These are phyloP conservation scores for Antheraea mylitta DNA, from an alignment of 1,140 invertebrate genomes.

Conservation along the genomic window DNA sequence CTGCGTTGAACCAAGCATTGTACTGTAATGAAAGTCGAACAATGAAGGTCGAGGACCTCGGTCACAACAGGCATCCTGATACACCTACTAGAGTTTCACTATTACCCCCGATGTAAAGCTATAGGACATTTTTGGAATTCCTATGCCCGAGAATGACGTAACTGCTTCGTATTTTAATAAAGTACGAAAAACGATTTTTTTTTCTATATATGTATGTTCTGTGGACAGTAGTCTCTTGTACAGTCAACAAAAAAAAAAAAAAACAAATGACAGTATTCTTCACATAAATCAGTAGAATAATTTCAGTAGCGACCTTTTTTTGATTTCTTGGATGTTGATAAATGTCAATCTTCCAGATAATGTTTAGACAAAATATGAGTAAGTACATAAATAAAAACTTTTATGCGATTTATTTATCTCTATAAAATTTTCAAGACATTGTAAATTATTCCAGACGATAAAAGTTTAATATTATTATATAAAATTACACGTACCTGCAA, in stretches of 20 bases:
- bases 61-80: conserved; percentile 54
- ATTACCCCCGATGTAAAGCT: background rate
- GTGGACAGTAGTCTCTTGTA: too few relatives aligned
- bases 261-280: too few relatives aligned
- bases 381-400: background rate
- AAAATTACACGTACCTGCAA: conserved; percentile 54
- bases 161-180: too few relatives aligned
- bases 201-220: too few relatives aligned
- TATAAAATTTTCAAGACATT: background rate
- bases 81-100: background rate
- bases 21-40: conserved; percentile 62
- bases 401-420: background rate
- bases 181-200: too few relatives aligned
- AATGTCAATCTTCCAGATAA: background rate
- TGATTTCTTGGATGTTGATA: background rate
- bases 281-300: too few relatives aligned
- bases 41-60: conserved; percentile 69
- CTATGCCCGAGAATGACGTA: background rate
- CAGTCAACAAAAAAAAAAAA: too few relatives aligned
- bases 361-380: background rate
- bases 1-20: conserved; percentile 38
- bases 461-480: conserved; percentile 6
- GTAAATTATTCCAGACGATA: background rate
- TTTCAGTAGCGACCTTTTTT: background rate
- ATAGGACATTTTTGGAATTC: background rate